Base-by-base conservation (phyloP, 2,113 vertebrate genomes). In the Pangasianodon hypophthalmus region DNA sequence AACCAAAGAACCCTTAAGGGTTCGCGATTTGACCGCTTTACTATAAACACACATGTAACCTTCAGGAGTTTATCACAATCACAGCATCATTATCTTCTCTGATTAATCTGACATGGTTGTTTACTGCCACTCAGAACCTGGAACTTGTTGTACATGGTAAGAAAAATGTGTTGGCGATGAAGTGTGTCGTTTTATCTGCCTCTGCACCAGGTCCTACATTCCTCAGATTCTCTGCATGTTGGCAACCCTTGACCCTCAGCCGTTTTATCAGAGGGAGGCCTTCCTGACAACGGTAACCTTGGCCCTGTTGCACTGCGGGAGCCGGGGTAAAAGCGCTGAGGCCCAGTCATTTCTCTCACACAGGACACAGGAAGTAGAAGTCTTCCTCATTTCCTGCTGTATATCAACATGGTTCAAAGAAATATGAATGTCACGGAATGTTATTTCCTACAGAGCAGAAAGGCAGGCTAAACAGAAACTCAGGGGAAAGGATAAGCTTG, bases 171-270 rank as follows among this genome's bases (percentile, higher is more conserved):
- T 32, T 46, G 26, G 26, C 26, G 71, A 81, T 81, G 77, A 24
- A 24, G 18, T 37, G 29, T 82, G 56, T 77, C 10, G 19, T 83
- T 87, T 69, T 67, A 88, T 67, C 82, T 89, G 90, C 80, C 86
- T 37, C 77, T 64, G 56, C 54, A 75, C n/a, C 46, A 71, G 67
- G 52, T 46, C 88, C 58, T 52, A 29, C 91, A 91, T 87, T 93
- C 88, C 90, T 81, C 19, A 48, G 92, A 93, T 91, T 92, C 91
- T 90, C 89, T 79, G 89, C 90, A 91, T 88, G 88, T 90, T 90
- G 73, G 19, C 64, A 92, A 90, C 88, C 90, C 73, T 81, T 93
- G 88, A 92, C 87, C 89, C 50, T 52, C 26, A 29, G 87, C 64
- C 32, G 80, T 4, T 1, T 81, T 88, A 86, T 92, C 83, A 58